Conservation (phyloP, 1,140 invertebrate genomes). For the Bombus impatiens region DNA sequence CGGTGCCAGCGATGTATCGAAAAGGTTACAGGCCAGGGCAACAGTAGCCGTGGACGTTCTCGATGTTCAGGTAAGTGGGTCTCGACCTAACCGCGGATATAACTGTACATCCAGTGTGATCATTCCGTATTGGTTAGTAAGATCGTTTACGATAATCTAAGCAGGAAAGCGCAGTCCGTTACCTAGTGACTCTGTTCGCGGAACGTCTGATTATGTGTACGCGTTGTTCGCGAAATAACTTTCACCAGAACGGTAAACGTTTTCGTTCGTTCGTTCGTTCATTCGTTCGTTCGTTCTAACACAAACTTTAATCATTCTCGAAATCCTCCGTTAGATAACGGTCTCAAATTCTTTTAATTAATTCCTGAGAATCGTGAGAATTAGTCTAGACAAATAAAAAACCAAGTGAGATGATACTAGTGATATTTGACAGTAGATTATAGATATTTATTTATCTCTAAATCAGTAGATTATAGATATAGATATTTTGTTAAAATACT, state of each 20-base stretch:
- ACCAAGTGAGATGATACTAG: background rate
- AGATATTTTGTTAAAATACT: too few relatives aligned
- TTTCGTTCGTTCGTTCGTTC: background rate
- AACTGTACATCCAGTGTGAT: constrained; percentile 34
- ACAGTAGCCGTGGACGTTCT: constrained; percentile 89
- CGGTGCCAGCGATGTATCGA: constrained; percentile 82
- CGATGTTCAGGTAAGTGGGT: constrained; percentile 86
- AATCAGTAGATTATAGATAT: too few relatives aligned
- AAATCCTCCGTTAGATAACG: background rate
- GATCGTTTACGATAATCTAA: constrained; percentile 25
- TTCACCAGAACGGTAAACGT: constrained; percentile 27
- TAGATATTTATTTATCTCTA: too few relatives aligned
- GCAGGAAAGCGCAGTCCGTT: background rate
- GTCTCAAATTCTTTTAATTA: background rate
- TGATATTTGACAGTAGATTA: background rate
- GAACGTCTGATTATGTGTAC: background rate
- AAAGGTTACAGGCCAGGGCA: constrained; percentile 85
- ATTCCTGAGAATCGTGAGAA: background rate
- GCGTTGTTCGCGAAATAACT: background rate
- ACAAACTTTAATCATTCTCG: background rate
- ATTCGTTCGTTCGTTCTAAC: background rate
- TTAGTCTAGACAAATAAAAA: background rate
- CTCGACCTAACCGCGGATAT: constrained; percentile 42
- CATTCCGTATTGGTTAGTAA: constrained; percentile 45
- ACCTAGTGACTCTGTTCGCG: constrained; percentile 20